Percentiles rank a stretch among this genome's conserved stretches.
Evolutionary conservation across 2,888 invertebrate species (phyloP).

Genomic region (Synanthedon andrenaeformis): DNA sequence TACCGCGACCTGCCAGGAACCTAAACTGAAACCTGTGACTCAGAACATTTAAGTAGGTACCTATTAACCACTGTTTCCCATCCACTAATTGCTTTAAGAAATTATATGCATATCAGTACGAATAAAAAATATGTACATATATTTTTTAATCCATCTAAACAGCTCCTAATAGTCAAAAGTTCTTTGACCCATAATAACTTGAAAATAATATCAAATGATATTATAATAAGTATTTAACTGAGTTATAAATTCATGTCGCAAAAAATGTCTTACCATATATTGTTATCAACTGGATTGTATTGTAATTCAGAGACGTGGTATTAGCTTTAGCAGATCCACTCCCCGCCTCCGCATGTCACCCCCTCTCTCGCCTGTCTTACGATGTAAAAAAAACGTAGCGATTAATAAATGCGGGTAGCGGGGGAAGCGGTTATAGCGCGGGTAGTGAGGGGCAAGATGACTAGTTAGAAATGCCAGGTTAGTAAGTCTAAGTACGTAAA

Average conservation of each 20-base stretch:
- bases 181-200: neutral
- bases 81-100: too few relatives aligned
- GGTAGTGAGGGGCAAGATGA: constrained; percentile 2
- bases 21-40: too few relatives aligned
- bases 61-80: too few relatives aligned
- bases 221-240: neutral
- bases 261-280: neutral
- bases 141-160: too few relatives aligned
- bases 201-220: neutral
- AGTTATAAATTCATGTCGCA: neutral
- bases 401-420: neutral
- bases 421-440: too few relatives aligned
- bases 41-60: too few relatives aligned
- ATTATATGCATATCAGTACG: too few relatives aligned
- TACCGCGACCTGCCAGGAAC: too few relatives aligned
- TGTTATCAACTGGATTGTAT: neutral
- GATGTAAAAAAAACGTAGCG: too few relatives aligned
- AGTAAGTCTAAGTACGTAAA: constrained; percentile 1
- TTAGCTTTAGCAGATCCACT: neutral
- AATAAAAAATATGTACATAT: too few relatives aligned
- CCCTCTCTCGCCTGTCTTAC: too few relatives aligned
- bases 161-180: neutral
- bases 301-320: neutral
- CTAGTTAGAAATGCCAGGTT: neutral
- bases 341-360: too few relatives aligned